Percentiles rank a stretch among this genome's conserved stretches.
These are phyloP conservation scores for Drosophila micromelanica DNA, from an alignment of 1,140 invertebrate species.

Conservation along the genomic window DNA sequence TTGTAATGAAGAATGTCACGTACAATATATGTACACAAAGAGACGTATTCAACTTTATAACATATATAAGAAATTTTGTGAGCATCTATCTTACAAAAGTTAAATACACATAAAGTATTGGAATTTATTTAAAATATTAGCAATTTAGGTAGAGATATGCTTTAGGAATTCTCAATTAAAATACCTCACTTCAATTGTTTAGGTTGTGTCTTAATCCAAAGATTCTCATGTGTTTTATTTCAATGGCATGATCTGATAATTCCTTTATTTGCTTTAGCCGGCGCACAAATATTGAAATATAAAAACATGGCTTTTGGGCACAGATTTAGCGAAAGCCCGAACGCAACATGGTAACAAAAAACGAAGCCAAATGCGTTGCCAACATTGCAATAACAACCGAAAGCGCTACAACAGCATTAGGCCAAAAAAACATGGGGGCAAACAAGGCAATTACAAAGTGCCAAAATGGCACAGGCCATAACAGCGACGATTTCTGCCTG, in stretches of 20 bases:
- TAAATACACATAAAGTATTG: no score
- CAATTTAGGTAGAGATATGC: no score
- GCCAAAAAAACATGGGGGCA: conserved; percentile 68
- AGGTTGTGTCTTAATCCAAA: not conserved
- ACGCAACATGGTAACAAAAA: conserved; percentile 25
- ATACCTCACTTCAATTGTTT: not conserved
- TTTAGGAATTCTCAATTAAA: no score
- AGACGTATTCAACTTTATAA: no score
- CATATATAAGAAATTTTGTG: no score
- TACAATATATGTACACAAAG: no score
- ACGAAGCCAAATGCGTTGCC: conserved; percentile 63
- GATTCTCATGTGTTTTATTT: not conserved
- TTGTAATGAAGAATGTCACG: no score
- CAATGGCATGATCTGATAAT: conserved; percentile 34
- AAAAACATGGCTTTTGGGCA: conserved; percentile 72
- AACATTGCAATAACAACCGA: conserved; percentile 69
- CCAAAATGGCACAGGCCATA: conserved; percentile 80
- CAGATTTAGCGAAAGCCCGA: conserved; percentile 66
- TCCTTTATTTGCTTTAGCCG: conserved; percentile 46
- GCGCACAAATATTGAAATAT: conserved; percentile 71
- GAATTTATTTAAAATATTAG: no score
- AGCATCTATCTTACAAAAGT: no score
- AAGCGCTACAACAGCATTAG: conserved; percentile 30
- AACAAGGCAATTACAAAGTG: conserved; percentile 82
- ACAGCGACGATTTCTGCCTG: conserved; percentile 54